Evolutionary conservation across 2,888 invertebrate species (phyloP).

Genomic region (Timema podura): DNA sequence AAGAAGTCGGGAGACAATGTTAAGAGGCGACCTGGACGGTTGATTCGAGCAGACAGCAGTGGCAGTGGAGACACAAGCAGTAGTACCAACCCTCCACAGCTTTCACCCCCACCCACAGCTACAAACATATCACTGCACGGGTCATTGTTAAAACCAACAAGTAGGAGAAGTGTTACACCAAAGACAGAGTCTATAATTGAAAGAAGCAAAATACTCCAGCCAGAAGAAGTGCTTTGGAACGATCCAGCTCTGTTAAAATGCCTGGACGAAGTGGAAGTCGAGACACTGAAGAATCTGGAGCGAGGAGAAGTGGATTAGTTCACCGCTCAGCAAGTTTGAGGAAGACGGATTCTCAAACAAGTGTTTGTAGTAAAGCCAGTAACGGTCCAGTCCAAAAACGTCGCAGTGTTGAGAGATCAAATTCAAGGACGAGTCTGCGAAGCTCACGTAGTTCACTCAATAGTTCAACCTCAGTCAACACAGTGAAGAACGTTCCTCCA

Average conservation of each 20-base stretch:
- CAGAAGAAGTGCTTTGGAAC: constrained; percentile 26
- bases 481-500: constrained; percentile 66
- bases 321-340: constrained; percentile 44
- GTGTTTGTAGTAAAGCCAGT: constrained; percentile 26
- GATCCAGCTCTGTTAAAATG: constrained; percentile 34
- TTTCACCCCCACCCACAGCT: too few species aligned
- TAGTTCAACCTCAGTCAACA: constrained; percentile 72
- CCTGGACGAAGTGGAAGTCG: constrained; percentile 31
- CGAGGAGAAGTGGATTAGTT: constrained; percentile 32
- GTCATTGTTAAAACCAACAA: background rate
- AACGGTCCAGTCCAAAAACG: constrained; percentile 23
- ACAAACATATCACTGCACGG: background rate
- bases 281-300: constrained; percentile 28
- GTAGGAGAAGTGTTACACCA: background rate
- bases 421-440: constrained; percentile 72
- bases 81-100: constrained; percentile 37
- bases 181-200: too few species aligned
- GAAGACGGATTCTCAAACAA: constrained; percentile 42
- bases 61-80: constrained; percentile 48
- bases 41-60: constrained; percentile 45
- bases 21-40: constrained; percentile 31
- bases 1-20: constrained; percentile 19
- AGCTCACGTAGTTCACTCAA: constrained; percentile 81
- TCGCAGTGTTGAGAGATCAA: constrained; percentile 65
- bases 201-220: background rate